Evolutionary conservation across 2,888 invertebrate genomes (phyloP).

Genomic region (Aspidapion aeneum): DNA sequence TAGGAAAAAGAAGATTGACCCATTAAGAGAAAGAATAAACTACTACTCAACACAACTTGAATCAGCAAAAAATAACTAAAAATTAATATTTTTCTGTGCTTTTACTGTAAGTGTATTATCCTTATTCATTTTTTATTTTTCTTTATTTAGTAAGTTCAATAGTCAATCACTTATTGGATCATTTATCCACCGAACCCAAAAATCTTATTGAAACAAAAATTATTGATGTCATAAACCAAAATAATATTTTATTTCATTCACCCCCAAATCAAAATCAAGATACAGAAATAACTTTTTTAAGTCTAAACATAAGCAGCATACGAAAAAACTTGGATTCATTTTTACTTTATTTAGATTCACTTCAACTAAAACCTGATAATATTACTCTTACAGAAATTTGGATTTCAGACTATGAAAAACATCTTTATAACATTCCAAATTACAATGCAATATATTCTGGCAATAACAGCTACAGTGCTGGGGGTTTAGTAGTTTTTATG

Average conservation of each 20-base stretch:
- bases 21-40: not conserved
- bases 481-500: not conserved
- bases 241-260: not conserved
- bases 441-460: not conserved
- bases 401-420: not conserved
- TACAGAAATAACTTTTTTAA: not conserved
- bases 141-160: too few species aligned
- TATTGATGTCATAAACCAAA: not conserved
- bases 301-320: not conserved
- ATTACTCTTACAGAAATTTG: not conserved
- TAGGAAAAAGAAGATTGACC: too few species aligned
- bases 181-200: not conserved
- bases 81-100: too few species aligned
- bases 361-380: not conserved
- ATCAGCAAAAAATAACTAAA: too few species aligned
- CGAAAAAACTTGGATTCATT: not conserved
- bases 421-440: not conserved
- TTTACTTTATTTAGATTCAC: not conserved
- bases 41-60: not conserved
- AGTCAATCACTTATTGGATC: not conserved
- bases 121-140: too few species aligned
- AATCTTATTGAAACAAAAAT: not conserved
- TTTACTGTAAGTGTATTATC: too few species aligned
- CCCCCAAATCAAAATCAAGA: not conserved
- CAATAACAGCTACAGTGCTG: not conserved